Percentiles rank a stretch among this genome's conserved stretches.
Evolutionary conservation across 2,888 invertebrate genomes (phyloP).

Genomic region (Drosophila cognata): DNA sequence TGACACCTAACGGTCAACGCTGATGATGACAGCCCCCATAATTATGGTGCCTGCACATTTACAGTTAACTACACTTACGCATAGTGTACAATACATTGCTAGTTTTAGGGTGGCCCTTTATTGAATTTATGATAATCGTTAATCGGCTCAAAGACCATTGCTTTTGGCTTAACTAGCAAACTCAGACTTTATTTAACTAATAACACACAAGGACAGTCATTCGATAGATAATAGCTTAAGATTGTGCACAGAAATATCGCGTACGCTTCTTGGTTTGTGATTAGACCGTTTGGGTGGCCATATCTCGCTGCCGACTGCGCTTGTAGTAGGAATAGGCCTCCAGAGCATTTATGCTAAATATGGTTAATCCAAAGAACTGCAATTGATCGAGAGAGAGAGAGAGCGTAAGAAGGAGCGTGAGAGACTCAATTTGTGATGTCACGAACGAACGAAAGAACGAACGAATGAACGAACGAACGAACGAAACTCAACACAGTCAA

Average conservation of each 20-base stretch:
- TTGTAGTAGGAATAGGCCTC: conserved; percentile 60
- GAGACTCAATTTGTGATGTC: neutral
- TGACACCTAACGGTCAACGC: conserved; percentile 13
- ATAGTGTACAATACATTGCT: neutral
- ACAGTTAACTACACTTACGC: neutral
- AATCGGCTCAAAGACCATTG: neutral
- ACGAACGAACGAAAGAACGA: neutral
- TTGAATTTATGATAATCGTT: neutral
- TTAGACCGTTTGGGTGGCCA: conserved; percentile 64
- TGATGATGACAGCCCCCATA: conserved; percentile 4
- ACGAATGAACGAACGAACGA: neutral
- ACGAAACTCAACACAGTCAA: neutral
- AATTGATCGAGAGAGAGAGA: neutral
- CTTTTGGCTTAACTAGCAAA: conserved; percentile 50
- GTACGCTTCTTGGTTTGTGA: neutral
- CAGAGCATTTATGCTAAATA: conserved; percentile 65
- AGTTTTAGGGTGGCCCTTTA: neutral
- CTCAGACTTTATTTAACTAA: conserved; percentile 41
- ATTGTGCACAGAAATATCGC: conserved; percentile 5
- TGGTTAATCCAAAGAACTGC: conserved; percentile 65
- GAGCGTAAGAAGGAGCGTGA: conserved; percentile 2
- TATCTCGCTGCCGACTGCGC: conserved; percentile 67
- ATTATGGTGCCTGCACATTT: neutral
- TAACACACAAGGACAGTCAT: conserved; percentile 5
- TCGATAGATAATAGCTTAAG: conserved; percentile 35